These are phyloP conservation scores for Drosophila carrolli DNA, from an alignment of 1,140 invertebrate species.

Conservation along the genomic window DNA sequence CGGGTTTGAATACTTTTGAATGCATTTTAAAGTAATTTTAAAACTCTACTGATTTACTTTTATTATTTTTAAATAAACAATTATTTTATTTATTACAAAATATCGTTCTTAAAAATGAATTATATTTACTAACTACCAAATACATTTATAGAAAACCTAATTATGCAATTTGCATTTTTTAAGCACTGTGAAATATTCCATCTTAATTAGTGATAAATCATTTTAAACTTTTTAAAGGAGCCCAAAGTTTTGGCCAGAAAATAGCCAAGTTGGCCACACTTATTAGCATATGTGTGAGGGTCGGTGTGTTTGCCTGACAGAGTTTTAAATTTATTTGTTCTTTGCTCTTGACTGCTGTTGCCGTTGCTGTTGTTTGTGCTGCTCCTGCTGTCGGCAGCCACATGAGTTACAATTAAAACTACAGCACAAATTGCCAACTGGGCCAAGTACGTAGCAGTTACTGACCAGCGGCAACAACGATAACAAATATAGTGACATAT, in stretches of 20 bases:
- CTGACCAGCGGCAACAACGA: constrained; percentile 22
- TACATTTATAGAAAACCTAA: no score
- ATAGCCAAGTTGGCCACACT: constrained; percentile 18
- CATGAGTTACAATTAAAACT: constrained; percentile 78
- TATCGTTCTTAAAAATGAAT: no score
- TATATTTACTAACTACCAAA: no score
- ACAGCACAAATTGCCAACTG: constrained; percentile 63
- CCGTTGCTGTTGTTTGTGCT: constrained; percentile 16
- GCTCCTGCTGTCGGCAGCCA: constrained; percentile 52
- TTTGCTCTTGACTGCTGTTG: constrained; percentile 49
- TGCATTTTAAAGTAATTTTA: not conserved
- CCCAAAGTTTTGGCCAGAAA: not conserved
- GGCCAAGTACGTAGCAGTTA: constrained; percentile 37
- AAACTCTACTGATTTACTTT: not conserved
- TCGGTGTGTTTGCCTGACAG: constrained; percentile 35
- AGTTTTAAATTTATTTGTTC: constrained; percentile 71
- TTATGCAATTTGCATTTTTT: no score
- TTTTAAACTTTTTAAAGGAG: no score
- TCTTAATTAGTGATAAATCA: not conserved
- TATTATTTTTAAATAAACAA: no score
- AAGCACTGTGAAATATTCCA: not conserved
- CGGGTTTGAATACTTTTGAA: not conserved
- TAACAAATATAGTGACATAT: no score
- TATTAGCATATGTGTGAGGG: constrained; percentile 15
- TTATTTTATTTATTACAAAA: no score